phyloP scores from a whole-genome alignment of 2,113 vertebrate species.

The Ia io region DNA sequence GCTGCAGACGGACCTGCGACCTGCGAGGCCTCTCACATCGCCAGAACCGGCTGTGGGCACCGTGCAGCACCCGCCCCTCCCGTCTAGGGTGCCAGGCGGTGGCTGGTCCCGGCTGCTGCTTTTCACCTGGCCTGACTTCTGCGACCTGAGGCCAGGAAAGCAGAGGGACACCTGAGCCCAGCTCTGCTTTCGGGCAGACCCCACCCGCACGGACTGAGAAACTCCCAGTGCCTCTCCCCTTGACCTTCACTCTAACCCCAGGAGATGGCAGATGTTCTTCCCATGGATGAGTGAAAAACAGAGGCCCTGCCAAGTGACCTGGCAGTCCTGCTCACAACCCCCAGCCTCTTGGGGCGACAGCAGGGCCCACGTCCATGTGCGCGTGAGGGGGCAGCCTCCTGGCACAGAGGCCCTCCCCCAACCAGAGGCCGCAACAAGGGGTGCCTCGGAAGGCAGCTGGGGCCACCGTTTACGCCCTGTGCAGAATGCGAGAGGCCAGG shows the following conservation, averaged over 20 bases:
- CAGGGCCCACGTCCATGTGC: accelerated
- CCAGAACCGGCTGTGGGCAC: neutral
- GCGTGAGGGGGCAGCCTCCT: accelerated
- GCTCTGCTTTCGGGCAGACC: neutral
- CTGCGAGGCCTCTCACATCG: neutral
- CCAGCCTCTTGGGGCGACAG: accelerated
- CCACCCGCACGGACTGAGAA: neutral
- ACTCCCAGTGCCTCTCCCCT: neutral
- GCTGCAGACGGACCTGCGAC: neutral
- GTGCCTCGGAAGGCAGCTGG: neutral
- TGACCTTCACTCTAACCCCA: neutral
- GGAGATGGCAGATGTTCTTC: neutral
- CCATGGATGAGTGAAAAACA: neutral
- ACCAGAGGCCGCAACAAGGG: neutral
- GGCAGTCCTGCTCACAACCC: neutral
- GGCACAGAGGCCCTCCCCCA: neutral
- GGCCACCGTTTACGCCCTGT: accelerated
- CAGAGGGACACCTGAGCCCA: neutral
- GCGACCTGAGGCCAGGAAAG: neutral
- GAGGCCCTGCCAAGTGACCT: neutral
- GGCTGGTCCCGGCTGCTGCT: neutral
- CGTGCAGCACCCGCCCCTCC: neutral
- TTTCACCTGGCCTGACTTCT: neutral
- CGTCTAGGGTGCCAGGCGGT: too few relatives aligned
- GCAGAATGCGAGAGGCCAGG: neutral